These are phyloP conservation scores for Disparrhopalites patrizii DNA, from an alignment of 2,888 invertebrate genomes.

Conservation along the genomic window DNA sequence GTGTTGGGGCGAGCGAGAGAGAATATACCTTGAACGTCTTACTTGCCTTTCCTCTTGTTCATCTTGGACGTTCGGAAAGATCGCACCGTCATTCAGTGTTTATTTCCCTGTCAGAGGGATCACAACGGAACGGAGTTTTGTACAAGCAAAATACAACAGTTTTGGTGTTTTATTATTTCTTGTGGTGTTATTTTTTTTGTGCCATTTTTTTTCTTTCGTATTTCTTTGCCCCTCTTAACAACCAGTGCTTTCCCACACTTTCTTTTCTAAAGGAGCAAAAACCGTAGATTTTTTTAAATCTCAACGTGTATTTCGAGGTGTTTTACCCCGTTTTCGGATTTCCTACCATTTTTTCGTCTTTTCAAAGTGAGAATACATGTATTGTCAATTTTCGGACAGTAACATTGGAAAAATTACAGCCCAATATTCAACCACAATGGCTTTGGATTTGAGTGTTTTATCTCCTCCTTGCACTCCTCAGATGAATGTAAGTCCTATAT, in stretches of 20 bases:
- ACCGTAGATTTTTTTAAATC: too few species aligned
- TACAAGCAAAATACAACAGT: too few species aligned
- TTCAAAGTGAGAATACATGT: neutral
- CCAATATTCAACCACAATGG: slow-evolving; percentile 31
- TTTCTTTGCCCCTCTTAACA: too few species aligned
- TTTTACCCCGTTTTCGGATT: neutral
- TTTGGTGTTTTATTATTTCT: too few species aligned
- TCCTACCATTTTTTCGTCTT: too few species aligned
- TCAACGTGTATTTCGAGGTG: too few species aligned
- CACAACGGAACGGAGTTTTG: too few species aligned
- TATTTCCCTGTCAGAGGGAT: too few species aligned
- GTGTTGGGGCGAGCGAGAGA: neutral
- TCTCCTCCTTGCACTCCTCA: slow-evolving; percentile 72
- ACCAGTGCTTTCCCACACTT: too few species aligned
- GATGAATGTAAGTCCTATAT: slow-evolving; percentile 34
- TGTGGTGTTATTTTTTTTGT: too few species aligned
- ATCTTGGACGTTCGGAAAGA: neutral
- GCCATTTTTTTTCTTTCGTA: too few species aligned
- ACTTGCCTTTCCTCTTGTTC: neutral
- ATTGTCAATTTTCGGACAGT: neutral
- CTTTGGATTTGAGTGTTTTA: slow-evolving; percentile 52
- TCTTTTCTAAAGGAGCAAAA: too few species aligned
- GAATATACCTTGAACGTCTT: neutral
- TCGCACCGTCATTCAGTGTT: slow-evolving; percentile 4
- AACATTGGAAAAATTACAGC: neutral